A percentile compares a stretch with the other conserved stretches of the same genome.
phyloP scores from a whole-genome alignment of 2,797 vertebrate species.

The Micrastur ruficollis region DNA sequence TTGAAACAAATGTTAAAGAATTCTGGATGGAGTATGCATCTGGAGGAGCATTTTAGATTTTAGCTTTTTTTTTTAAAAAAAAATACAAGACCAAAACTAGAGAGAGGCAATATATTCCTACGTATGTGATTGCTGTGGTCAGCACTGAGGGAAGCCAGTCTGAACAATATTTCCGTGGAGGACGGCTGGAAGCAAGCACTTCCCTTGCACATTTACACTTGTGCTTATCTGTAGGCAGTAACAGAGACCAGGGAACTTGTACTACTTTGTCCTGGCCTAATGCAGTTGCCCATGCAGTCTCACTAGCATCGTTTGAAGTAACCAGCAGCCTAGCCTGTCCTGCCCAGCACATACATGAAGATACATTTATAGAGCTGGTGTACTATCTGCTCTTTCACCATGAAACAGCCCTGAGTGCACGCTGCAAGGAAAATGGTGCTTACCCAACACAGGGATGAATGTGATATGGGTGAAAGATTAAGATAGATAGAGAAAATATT shows the following conservation, averaged over 20 bases:
- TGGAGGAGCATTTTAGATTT: background rate
- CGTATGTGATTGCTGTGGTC: background rate
- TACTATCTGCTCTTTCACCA: background rate
- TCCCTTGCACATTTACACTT: background rate
- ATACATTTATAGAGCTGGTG: fast-evolving
- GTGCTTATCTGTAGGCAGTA: background rate
- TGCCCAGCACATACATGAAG: background rate
- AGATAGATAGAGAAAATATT: background rate
- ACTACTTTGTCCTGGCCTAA: background rate
- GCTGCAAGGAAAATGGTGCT: background rate
- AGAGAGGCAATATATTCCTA: background rate
- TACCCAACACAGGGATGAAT: background rate
- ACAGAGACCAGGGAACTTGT: background rate
- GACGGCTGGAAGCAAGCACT: fast-evolving
- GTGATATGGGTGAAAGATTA: background rate
- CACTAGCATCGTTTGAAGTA: too few relatives aligned
- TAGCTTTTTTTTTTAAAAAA: background rate
- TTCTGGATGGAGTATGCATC: background rate
- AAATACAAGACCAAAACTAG: background rate
- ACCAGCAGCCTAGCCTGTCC: background rate
- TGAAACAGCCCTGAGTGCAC: background rate
- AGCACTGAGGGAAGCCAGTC: background rate
- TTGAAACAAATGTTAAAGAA: background rate
- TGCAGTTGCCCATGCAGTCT: background rate
- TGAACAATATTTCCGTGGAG: background rate